Evolutionary conservation across 2,113 vertebrate genomes (phyloP).

Genomic region (Neofelis nebulosa): DNA sequence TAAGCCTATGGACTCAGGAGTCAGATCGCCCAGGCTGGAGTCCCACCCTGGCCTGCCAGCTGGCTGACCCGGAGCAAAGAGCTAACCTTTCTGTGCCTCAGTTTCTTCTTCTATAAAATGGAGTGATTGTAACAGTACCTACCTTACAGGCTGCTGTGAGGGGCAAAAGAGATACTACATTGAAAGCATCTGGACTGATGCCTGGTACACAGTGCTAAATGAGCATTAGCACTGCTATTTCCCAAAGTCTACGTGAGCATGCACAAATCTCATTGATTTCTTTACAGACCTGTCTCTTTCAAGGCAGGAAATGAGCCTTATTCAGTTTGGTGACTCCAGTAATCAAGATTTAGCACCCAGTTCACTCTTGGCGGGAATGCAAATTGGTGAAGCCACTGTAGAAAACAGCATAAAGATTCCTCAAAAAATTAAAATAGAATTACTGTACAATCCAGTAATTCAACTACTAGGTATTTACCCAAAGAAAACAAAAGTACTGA

Average conservation of each 20-base stretch:
- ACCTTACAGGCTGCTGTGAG: not conserved
- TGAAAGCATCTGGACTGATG: not conserved
- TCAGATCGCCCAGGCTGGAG: not conserved
- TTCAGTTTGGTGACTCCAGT: not conserved
- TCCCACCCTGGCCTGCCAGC: not conserved
- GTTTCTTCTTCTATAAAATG: conserved; percentile 7
- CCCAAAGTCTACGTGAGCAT: not conserved
- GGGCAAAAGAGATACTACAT: not conserved
- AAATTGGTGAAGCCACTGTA: not conserved
- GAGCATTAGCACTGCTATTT: not conserved
- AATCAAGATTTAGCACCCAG: not conserved
- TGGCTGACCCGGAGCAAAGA: not conserved
- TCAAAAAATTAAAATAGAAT: not conserved
- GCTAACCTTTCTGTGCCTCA: not conserved
- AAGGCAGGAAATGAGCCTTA: not conserved
- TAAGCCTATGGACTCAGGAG: not conserved
- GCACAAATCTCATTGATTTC: not conserved
- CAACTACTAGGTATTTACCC: not conserved
- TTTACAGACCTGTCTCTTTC: not conserved
- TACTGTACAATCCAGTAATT: not conserved
- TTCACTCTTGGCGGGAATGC: not conserved
- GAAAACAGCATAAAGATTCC: not conserved
- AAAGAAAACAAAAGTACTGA: not conserved
- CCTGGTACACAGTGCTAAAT: not conserved
- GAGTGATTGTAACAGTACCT: not conserved